Evolutionary conservation across 2,888 invertebrate species (phyloP), one percentile per base, ranked within the genome.

Genomic region (Spilosoma lubricipeda): DNA sequence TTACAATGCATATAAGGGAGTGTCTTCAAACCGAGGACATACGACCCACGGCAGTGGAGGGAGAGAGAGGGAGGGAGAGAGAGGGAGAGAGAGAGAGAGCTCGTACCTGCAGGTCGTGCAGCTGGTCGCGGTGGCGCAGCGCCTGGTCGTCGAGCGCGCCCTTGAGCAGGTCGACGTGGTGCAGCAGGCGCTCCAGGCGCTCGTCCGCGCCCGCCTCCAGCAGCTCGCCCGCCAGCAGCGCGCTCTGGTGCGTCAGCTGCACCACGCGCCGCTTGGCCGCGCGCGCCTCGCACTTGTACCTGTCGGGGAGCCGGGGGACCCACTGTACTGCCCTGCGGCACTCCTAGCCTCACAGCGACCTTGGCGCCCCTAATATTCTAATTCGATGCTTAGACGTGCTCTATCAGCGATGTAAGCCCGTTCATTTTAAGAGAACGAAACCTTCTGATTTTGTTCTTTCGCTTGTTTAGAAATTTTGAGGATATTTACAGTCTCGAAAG

Each of bases 181-280:
- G 92, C 56, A 97, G 92, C 71, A 97, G 89, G 72, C 96, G 82
- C 75, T 96, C 90, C 52, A 96, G 94, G 11, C 97, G 90, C 81
- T 96, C 96, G 77, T 96, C 96, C 1, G 93, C 87, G 56, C 95
- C 95, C 69, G 97, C 92, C 65, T 97, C 97, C 93, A 97, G 92
- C 27, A 97, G 91, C 67, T 97, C 96, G 0, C 96, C 97, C 93
- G 97, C 93, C n/a, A 97, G 91, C 30, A 97, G 91, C 0, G 97
- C 95, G 84, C 97, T 97, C 91, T 97, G 97, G 87, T 97, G 97
- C 0, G 97, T 97, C 67, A 97, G 90, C 13, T 97, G 96, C 81
- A 89, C 91, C 0, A 92, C 95, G 0, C 94, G 93, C 82, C 97
- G 97, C 89, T 97, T 97, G 0, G 97, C 97, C 86, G 96, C 92